These are phyloP conservation scores for Ailurus styani DNA, from an alignment of 2,113 vertebrate genomes.

Conservation along the genomic window DNA sequence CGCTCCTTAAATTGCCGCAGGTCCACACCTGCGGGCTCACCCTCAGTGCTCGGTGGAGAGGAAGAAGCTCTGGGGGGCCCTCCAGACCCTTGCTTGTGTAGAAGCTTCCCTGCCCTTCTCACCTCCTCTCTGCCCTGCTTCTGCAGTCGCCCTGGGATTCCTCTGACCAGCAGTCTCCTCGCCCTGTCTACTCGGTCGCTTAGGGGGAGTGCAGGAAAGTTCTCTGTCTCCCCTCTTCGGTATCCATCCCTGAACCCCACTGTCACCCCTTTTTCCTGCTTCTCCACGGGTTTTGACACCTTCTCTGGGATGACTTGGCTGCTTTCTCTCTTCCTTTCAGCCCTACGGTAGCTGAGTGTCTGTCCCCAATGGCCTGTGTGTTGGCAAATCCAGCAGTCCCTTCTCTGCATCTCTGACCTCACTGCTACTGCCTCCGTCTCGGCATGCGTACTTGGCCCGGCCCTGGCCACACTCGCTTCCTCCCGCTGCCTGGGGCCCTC, in stretches of 20 bases:
- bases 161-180: fast-evolving
- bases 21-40: fast-evolving
- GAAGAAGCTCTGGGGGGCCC: too few relatives aligned
- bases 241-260: too few relatives aligned
- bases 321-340: not conserved
- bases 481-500: not conserved
- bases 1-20: fast-evolving
- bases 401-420: not conserved
- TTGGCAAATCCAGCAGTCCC: fast-evolving
- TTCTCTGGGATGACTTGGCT: not conserved
- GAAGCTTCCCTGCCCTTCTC: not conserved
- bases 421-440: not conserved
- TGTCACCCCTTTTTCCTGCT: not conserved
- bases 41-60: not conserved
- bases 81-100: not conserved
- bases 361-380: not conserved
- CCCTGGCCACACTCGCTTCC: not conserved
- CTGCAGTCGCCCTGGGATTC: fast-evolving
- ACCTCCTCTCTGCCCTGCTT: not conserved
- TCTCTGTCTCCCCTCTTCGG: not conserved
- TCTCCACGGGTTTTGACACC: fast-evolving
- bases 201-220: not conserved
- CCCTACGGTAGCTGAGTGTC: fast-evolving
- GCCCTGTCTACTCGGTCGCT: fast-evolving
- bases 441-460: fast-evolving